Evolutionary conservation across 2,113 vertebrate species (phyloP), one percentile per base, ranked within the genome.

Genomic region (Pandion haliaetus): DNA sequence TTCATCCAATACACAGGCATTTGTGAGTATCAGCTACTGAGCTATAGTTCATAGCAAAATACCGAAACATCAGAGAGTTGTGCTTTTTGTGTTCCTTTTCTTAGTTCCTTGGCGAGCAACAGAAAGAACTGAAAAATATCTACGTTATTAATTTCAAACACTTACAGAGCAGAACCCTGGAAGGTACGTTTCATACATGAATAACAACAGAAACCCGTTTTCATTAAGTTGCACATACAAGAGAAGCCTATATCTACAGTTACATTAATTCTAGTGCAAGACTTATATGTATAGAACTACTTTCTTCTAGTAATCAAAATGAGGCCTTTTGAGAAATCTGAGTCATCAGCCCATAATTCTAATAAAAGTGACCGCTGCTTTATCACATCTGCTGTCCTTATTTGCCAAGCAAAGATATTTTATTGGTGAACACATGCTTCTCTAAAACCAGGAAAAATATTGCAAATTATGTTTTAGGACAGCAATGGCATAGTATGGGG

Each of bases 21-120:
- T 94, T 88, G 66, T 90, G 90, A 93, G 94, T 96, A 92, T 96
- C 90, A 93, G 88, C 91, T 96, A 97, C 94, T 96, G 95, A 92
- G 94, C 95, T 96, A 77, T 17, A 88, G 42, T 87, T 92, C 59
- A 77, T 4, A 77, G 92, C 74, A 88, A 92, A 96, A 74, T 16
- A 93, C 47, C 47, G 84, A 85, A 83, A 47, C 55, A 66, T 15
- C 4, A 52, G 49, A 76, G 8, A 84, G 49, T 15, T 93, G 82
- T 83, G 58, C 87, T n/a, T n/a, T n/a, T n/a, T n/a, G n/a, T n/a
- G n/a, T n/a, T n/a, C 63, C 45, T 83, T 82, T 82, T 80, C 72
- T 61, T 76, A 54, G 63, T 70, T 88, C 82, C 94, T 92, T 90
- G 70, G 47, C 11, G 0, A 90, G 91, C 82, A 91, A 95, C 55